Percentiles rank a stretch among this genome's conserved stretches.
These are phyloP conservation scores for Bellardia bayeri DNA, from an alignment of 2,888 invertebrate genomes.

Conservation along the genomic window DNA sequence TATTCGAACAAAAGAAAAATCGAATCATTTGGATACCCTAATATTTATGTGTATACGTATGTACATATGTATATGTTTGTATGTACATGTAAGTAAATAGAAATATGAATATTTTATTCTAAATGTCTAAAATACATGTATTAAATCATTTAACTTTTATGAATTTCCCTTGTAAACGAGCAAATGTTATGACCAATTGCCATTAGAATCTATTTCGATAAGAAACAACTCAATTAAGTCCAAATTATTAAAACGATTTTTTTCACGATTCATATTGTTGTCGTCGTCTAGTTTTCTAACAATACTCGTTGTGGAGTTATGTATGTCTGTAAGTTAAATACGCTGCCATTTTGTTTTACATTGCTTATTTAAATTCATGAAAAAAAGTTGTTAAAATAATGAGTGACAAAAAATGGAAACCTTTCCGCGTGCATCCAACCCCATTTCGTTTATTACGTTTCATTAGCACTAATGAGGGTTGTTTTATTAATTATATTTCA, in stretches of 20 bases:
- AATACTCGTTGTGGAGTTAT: neutral
- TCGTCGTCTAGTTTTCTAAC: neutral
- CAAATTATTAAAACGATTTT: constrained; percentile 39
- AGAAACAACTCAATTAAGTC: constrained; percentile 59
- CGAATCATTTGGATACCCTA: too few species aligned
- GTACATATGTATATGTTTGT: neutral
- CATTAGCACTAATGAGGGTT: constrained; percentile 65
- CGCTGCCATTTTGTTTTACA: constrained; percentile 56
- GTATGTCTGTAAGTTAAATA: constrained; percentile 3
- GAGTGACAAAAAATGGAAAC: constrained; percentile 37
- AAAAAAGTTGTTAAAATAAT: neutral
- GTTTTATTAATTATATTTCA: constrained; percentile 15
- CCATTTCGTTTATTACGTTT: constrained; percentile 25
- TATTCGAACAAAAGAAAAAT: too few species aligned
- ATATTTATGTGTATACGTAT: neutral
- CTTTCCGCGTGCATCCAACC: constrained; percentile 31
- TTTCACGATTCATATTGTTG: neutral
- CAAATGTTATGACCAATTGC: constrained; percentile 74
- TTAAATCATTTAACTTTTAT: constrained; percentile 41
- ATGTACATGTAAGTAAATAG: neutral
- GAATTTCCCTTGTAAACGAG: constrained; percentile 75
- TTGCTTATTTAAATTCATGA: constrained; percentile 2
- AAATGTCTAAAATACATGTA: constrained; percentile 47
- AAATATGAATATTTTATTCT: constrained; percentile 9
- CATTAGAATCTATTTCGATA: constrained; percentile 70